Conservation (phyloP, 1,140 invertebrate genomes). For the Aphaenogaster floridana region DNA sequence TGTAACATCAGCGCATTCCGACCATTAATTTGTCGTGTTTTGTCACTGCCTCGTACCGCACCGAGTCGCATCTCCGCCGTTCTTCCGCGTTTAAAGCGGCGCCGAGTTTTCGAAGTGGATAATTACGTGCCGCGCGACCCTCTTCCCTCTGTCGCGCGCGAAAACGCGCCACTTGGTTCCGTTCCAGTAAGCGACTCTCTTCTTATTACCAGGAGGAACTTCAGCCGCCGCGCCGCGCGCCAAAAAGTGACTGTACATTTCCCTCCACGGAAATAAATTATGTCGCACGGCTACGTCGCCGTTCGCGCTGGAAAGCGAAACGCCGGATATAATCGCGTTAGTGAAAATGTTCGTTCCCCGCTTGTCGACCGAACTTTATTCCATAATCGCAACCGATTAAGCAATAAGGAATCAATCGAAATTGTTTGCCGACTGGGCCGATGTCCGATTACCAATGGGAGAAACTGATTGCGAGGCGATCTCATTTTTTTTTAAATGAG, state of each 20-base stretch:
- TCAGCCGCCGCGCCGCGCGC: slow-evolving; percentile 50
- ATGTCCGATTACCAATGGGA: not conserved
- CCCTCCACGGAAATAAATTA: slow-evolving; percentile 69
- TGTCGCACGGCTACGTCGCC: slow-evolving; percentile 49
- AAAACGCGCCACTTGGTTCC: slow-evolving; percentile 71
- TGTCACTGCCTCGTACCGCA: slow-evolving; percentile 46
- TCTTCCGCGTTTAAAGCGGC: slow-evolving; percentile 61
- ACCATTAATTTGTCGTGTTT: slow-evolving; percentile 64
- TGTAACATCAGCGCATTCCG: slow-evolving; percentile 60
- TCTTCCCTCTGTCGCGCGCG: slow-evolving; percentile 44
- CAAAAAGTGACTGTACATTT: slow-evolving; percentile 63
- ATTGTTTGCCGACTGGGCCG: not conserved
- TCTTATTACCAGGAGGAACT: slow-evolving; percentile 61
- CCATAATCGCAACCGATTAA: not conserved
- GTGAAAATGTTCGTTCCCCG: slow-evolving; percentile 43
- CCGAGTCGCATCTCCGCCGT: slow-evolving; percentile 32
- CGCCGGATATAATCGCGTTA: slow-evolving; percentile 68
- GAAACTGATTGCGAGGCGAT: not conserved
- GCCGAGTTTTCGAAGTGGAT: slow-evolving; percentile 70
- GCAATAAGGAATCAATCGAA: not conserved
- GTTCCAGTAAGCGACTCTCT: slow-evolving; percentile 69
- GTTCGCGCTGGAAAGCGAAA: slow-evolving; percentile 47
- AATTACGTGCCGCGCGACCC: slow-evolving; percentile 65
- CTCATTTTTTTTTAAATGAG: not conserved
- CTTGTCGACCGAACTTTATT: slow-evolving; percentile 40